Conservation (phyloP, 1,140 invertebrate genomes). For the Macrosteles quadrilineatus region DNA sequence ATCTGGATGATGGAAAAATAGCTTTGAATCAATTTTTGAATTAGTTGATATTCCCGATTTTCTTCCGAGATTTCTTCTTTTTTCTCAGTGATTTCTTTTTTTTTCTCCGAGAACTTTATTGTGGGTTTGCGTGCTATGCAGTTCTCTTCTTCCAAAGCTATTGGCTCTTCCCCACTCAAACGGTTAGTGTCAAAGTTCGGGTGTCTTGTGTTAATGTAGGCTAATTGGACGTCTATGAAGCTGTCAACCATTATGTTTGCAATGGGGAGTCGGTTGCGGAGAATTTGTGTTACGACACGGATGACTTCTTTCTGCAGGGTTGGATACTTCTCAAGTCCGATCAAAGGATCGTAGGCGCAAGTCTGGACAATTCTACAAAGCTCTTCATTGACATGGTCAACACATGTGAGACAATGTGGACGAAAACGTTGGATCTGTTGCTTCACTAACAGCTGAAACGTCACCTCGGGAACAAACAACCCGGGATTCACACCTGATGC, state of each 20-base stretch:
- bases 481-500: slow-evolving; percentile 67
- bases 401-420: slow-evolving; percentile 63
- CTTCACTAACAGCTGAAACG: slow-evolving; percentile 74
- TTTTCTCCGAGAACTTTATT: no score
- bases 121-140: no score
- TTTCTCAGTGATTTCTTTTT: background rate
- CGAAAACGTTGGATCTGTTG: no score
- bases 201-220: no score
- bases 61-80: no score
- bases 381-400: slow-evolving; percentile 74
- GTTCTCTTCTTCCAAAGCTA: no score
- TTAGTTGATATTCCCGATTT: slow-evolving; percentile 30
- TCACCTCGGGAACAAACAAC: slow-evolving; percentile 70
- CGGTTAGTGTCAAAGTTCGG: slow-evolving; percentile 54
- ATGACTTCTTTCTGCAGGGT: no score
- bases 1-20: slow-evolving; percentile 40
- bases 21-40: slow-evolving; percentile 36
- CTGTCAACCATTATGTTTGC: no score
- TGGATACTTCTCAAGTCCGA: slow-evolving; percentile 72
- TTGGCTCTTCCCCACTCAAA: background rate
- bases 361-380: slow-evolving; percentile 69
- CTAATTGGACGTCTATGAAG: no score
- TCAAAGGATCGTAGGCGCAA: slow-evolving; percentile 46
- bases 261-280: no score
- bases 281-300: no score